Conservation (phyloP, 2,797 vertebrate species). For the Gymnothorax javanicus region DNA sequence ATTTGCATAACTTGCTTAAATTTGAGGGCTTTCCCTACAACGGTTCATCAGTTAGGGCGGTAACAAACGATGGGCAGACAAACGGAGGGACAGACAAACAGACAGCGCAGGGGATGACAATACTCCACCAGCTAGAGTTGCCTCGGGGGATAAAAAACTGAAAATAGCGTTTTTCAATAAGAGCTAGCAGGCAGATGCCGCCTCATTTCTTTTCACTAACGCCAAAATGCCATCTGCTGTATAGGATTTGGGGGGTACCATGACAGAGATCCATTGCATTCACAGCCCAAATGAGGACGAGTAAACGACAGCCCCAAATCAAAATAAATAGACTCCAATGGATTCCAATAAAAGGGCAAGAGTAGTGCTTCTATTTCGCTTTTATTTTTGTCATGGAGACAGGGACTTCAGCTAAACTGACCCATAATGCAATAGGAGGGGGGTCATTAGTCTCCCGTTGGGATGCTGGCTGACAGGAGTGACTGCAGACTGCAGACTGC, state of each 20-base stretch:
- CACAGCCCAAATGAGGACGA: conserved; percentile 42
- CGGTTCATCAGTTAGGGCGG: too few species aligned
- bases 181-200: conserved; percentile 43
- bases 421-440: not conserved
- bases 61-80: too few species aligned
- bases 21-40: too few species aligned
- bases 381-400: not conserved
- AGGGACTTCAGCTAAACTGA: not conserved
- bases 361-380: too few species aligned
- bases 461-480: not conserved
- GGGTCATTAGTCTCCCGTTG: not conserved
- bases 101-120: too few species aligned
- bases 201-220: conserved; percentile 53
- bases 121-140: too few species aligned
- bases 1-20: too few species aligned
- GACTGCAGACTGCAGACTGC: not conserved
- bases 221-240: conserved; percentile 44
- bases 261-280: conserved; percentile 57
- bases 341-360: not conserved
- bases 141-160: conserved; percentile 21
- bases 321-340: conserved; percentile 56
- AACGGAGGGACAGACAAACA: too few species aligned
- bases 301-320: conserved; percentile 57
- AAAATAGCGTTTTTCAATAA: conserved; percentile 37
- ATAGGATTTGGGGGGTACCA: conserved; percentile 32